phyloP scores from a whole-genome alignment of 2,113 vertebrate genomes.

The Rhynchopsitta pachyrhyncha region DNA sequence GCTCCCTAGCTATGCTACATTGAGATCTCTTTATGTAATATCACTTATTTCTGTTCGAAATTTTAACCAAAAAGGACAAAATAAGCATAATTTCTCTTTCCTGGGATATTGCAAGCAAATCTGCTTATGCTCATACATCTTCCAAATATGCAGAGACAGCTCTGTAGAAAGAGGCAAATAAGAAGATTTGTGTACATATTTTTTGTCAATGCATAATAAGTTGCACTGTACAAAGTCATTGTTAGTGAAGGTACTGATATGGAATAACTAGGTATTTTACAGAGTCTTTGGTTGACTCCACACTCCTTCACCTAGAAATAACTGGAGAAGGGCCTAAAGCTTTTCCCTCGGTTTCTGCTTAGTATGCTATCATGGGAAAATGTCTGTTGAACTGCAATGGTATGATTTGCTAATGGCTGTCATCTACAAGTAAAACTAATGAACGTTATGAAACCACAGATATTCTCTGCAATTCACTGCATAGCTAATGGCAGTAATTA shows the following conservation, averaged over 20 bases:
- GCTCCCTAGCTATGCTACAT: background rate
- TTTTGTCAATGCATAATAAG: background rate
- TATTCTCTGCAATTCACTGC: slow-evolving; percentile 11
- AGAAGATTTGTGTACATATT: slow-evolving; percentile 11
- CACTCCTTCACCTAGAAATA: background rate
- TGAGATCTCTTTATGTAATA: background rate
- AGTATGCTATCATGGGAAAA: rapidly evolving
- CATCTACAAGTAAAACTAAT: slow-evolving; percentile 5
- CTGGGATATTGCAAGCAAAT: background rate
- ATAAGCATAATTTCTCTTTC: background rate
- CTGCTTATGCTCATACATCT: background rate
- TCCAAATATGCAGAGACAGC: background rate
- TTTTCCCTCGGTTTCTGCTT: background rate
- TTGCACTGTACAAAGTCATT: background rate
- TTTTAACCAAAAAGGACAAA: slow-evolving; percentile 25
- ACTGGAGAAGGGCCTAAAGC: background rate
- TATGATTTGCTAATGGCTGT: background rate
- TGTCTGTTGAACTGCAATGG: background rate
- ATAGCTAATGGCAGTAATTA: slow-evolving; percentile 24
- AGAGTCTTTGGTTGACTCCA: background rate
- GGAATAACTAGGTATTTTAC: background rate
- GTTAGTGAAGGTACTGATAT: background rate
- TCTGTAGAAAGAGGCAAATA: background rate
- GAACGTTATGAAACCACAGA: background rate
- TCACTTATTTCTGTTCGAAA: background rate